Conservation (phyloP, 2,113 vertebrate species). For the Lepus americanus region DNA sequence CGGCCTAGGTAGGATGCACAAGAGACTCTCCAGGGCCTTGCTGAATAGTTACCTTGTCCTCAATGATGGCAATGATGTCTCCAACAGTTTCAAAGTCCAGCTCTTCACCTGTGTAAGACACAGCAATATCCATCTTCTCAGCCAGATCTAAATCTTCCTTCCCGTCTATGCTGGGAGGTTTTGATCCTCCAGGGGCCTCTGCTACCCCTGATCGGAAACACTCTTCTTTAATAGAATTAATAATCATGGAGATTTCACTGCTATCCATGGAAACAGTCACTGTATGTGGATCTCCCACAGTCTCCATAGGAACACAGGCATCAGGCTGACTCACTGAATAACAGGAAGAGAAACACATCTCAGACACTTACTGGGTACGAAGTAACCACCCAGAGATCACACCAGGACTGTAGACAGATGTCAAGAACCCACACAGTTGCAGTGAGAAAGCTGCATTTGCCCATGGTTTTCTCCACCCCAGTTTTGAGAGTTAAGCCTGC, state of each 20-base stretch:
- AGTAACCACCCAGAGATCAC: constrained; percentile 62
- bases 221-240: constrained; percentile 92
- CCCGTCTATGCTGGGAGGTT: constrained; percentile 90
- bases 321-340: constrained; percentile 89
- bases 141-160: constrained; percentile 94
- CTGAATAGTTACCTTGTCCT: constrained; percentile 94
- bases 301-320: constrained; percentile 88
- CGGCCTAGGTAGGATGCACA: constrained; percentile 12
- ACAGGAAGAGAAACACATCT: constrained; percentile 81
- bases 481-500: constrained; percentile 63
- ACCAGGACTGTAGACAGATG: constrained; percentile 58
- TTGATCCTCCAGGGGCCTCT: constrained; percentile 88
- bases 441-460: not conserved
- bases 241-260: constrained; percentile 92
- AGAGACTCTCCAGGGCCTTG: constrained; percentile 46
- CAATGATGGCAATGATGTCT: constrained; percentile 99
- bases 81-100: constrained; percentile 97
- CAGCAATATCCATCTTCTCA: constrained; percentile 95
- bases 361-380: constrained; percentile 72
- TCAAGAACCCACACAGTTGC: constrained; percentile 61
- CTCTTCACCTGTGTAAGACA: constrained; percentile 97
- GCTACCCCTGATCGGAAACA: constrained; percentile 89
- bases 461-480: constrained; percentile 53
- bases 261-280: constrained; percentile 92
- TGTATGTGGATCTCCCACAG: constrained; percentile 89